Evolutionary conservation across 2,113 vertebrate genomes (phyloP), one percentile per base, ranked within the genome.

Genomic region (Sapayoa aenigma): DNA sequence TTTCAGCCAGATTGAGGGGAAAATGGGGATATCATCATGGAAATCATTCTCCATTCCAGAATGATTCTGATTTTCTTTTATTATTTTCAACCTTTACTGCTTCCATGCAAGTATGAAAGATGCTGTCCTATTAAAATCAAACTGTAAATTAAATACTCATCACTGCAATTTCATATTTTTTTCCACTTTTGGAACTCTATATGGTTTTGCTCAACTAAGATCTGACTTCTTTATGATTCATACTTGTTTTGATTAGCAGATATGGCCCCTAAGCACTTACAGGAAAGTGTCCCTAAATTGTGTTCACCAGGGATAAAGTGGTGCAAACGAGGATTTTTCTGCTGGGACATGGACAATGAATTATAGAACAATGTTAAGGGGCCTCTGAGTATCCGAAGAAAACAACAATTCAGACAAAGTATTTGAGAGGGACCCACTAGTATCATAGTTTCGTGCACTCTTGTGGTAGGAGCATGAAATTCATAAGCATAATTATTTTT

Each of bases 201-300:
- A 1, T 25, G 5, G 9, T 63, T 96, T 84, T 68, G 8, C 55
- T 81, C 27, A 50, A 12, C 35, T 81, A 33, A 49, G 44, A 62
- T 35, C 15, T 56, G 52, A 59, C 14, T 84, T 83, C 37, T 67
- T 84, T 71, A 30, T 21, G 50, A 66, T 60, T 56, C 27, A 42
- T 7, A 11, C 11, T 68, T 75, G 35, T 16, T 76, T 65, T 53
- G 67, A 3, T 39, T 62, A 77, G 30, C 30, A 90, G 18, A 31
- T 30, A n/a, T 1, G 4, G 4, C 8, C 14, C 23, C 53, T 42
- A 35, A 65, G 6, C 20, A 55, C 5, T 50, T n/a, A 63, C 0
- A 3, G 12, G 12, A 39, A 73, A 84, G 12, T 12, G 21, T 50
- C 18, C 28, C 80, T 42, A 47, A 80, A 63, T 5, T 18, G 52